phyloP scores from a whole-genome alignment of 2,113 vertebrate species.

The Sylvilagus bachmani region DNA sequence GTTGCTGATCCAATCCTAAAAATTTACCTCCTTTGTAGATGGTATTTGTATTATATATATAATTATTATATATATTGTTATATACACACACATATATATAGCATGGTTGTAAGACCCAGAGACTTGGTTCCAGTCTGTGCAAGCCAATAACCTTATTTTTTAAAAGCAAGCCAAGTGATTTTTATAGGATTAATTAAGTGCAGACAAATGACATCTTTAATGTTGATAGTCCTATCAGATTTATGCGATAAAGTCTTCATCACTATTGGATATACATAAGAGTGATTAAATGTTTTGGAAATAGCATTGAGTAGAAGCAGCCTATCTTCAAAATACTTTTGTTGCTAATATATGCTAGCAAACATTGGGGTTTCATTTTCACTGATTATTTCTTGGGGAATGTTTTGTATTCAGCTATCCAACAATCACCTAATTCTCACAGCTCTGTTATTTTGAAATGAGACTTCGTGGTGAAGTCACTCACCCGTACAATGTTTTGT shows the following conservation, averaged over 20 bases:
- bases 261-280: background rate
- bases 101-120: background rate
- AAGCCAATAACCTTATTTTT: background rate
- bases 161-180: background rate
- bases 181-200: background rate
- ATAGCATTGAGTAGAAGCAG: background rate
- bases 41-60: background rate
- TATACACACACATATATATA: background rate
- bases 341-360: background rate
- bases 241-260: background rate
- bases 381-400: background rate
- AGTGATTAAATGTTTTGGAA: background rate
- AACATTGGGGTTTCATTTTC: background rate
- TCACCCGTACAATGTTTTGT: background rate
- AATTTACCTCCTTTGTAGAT: too few relatives aligned
- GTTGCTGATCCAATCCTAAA: rapidly evolving
- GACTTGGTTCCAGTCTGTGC: background rate
- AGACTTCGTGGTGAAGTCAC: background rate
- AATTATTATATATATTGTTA: too few relatives aligned
- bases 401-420: background rate
- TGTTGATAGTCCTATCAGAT: background rate
- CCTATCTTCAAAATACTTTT: background rate
- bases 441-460: background rate
- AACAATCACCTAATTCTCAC: background rate
- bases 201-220: background rate